phyloP scores from a whole-genome alignment of 2,113 vertebrate genomes.

The Recurvirostra avosetta region DNA sequence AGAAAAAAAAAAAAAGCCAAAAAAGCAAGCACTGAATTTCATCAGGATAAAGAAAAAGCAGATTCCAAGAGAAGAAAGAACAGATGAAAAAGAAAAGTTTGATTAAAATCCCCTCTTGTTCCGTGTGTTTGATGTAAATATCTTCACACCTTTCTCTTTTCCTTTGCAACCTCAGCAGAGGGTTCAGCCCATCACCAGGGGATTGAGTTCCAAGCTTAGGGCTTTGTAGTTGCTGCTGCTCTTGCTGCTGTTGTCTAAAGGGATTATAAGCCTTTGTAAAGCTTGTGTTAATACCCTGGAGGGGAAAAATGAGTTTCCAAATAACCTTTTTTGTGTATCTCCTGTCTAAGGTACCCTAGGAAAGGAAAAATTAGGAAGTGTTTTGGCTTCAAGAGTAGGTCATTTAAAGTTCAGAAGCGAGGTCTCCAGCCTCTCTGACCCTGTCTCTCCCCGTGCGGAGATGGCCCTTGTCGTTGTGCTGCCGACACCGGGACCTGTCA shows the following conservation, averaged over 20 bases:
- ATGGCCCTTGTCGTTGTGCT: neutral
- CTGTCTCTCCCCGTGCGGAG: neutral
- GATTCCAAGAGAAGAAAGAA: constrained; percentile 41
- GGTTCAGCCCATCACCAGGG: constrained; percentile 23
- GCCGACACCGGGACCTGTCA: neutral
- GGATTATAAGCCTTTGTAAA: constrained; percentile 70
- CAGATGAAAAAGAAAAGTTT: constrained; percentile 51
- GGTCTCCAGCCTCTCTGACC: neutral
- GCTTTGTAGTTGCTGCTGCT: constrained; percentile 59
- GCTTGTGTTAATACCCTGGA: constrained; percentile 64
- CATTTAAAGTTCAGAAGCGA: neutral
- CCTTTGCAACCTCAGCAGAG: constrained; percentile 40
- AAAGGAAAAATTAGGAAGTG: neutral
- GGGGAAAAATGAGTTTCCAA: constrained; percentile 57
- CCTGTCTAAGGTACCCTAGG: neutral
- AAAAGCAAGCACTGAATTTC: constrained; percentile 42
- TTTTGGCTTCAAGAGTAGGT: neutral
- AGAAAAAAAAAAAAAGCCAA: fast-evolving
- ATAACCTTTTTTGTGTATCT: constrained; percentile 41
- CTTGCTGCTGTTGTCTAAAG: constrained; percentile 63
- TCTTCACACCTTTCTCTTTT: constrained; percentile 54
- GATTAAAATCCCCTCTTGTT: constrained; percentile 63
- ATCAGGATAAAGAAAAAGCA: constrained; percentile 18
- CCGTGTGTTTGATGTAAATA: constrained; percentile 44
- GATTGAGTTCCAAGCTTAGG: constrained; percentile 35